Evolutionary conservation across 2,888 invertebrate species (phyloP), one percentile per base, ranked within the genome.

Genomic region (Nephrotoma guestfalica): DNA sequence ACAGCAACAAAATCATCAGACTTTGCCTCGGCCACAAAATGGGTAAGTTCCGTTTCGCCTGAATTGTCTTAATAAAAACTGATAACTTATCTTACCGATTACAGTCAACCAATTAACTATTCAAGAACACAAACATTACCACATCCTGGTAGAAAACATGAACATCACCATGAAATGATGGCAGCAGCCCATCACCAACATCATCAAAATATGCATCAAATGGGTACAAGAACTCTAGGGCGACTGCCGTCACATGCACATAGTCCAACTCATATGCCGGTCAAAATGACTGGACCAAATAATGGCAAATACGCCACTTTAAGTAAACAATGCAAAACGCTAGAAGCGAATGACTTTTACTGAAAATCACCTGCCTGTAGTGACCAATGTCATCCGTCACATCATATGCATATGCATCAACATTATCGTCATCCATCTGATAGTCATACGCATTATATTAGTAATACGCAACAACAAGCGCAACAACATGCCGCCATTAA

Each of bases 251-350:
- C 93, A 89, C 93, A 93, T 90, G 92, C 93, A 89, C 93, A 93
- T 91, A 94, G 93, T 92, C 93, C 94, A 89, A 92, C 93, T 89
- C 91, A 92, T 89, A 89, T 91, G 89, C 89, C 91, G 89, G 91
- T 86, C 11, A 85, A 86, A 87, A 89, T 92, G 89, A 89, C 91
- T 91, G 94, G 94, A 91, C 94, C 94, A 90, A 94, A 96, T 93
- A 95, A 95, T 93, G 95, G 95, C 92, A 97, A 97, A 95, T 97
- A 97, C 95, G 97, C 97, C 93, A 97, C 97, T 93, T 94, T 97
- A 93, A 97, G 96, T 95, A 97, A 97, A 93, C 97, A 97, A 94
- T 97, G 97, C 95, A 97, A 97, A 94, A 97, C 97, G 90, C 94
- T 97, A 89, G 97, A 97, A 93, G 96, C 97, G 90, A 96, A 95